Evolutionary conservation across 2,797 vertebrate genomes (phyloP).

Genomic region (Melanotaenia parkinsoni): DNA sequence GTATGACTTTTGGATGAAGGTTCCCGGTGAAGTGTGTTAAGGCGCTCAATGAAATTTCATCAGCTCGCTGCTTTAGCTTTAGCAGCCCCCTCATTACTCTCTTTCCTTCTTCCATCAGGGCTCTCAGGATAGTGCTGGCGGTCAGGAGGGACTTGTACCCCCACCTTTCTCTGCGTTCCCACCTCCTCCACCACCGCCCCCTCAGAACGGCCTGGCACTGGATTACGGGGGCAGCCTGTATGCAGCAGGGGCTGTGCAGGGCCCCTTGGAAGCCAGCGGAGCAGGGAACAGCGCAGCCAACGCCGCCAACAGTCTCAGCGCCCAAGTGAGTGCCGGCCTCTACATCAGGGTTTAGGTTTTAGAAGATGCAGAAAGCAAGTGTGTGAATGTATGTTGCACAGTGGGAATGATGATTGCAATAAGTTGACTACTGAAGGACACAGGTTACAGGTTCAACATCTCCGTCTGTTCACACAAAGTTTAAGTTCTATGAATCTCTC

Average conservation of each 20-base stretch:
- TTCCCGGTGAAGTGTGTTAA: slow-evolving; percentile 58
- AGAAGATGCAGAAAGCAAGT: slow-evolving; percentile 8
- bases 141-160: slow-evolving; percentile 83
- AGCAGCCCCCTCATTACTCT: slow-evolving; percentile 24
- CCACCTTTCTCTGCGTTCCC: slow-evolving; percentile 84
- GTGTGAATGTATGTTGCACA: slow-evolving; percentile 16
- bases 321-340: slow-evolving; percentile 77
- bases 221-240: slow-evolving; percentile 83
- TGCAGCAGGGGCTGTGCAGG: slow-evolving; percentile 79
- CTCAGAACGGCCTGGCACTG: slow-evolving; percentile 85
- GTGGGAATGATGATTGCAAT: neutral
- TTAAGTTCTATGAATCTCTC: neutral
- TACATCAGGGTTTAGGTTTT: slow-evolving; percentile 36
- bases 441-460: neutral
- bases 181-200: slow-evolving; percentile 84
- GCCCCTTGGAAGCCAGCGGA: slow-evolving; percentile 78
- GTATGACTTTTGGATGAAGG: slow-evolving; percentile 57
- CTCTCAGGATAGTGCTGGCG: slow-evolving; percentile 84
- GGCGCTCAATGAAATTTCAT: slow-evolving; percentile 49
- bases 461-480: neutral
- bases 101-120: slow-evolving; percentile 66
- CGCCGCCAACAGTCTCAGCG: slow-evolving; percentile 73
- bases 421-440: neutral
- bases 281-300: slow-evolving; percentile 67
- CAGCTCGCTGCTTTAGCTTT: slow-evolving; percentile 52